Evolutionary conservation across 2,797 vertebrate species (phyloP).

Genomic region (Epinephelus malabaricus): DNA sequence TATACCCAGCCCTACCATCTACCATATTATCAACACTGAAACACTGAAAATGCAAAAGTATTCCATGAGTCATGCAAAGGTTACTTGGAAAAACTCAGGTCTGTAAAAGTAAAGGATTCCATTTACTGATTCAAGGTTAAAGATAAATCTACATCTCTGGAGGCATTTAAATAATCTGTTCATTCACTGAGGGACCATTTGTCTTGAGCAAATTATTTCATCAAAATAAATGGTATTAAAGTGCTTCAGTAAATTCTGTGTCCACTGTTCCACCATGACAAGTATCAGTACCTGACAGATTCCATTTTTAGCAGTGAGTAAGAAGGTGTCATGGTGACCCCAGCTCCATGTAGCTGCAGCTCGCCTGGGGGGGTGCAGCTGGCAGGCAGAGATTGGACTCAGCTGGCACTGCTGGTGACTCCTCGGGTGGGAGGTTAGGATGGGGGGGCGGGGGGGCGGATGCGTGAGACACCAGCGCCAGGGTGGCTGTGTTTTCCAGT

Average conservation of each 20-base stretch:
- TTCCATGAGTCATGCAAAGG: too few species aligned
- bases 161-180: not conserved
- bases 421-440: slow-evolving; percentile 42
- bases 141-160: not conserved
- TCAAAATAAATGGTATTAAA: not conserved
- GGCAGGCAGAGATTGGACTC: slow-evolving; percentile 76
- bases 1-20: too few species aligned
- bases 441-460: not conserved
- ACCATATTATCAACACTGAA: too few species aligned
- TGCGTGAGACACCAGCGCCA: slow-evolving; percentile 51
- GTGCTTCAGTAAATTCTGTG: not conserved
- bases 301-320: slow-evolving; percentile 61
- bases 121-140: not conserved
- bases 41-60: too few species aligned
- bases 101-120: too few species aligned
- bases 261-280: slow-evolving; percentile 20
- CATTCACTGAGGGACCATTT: not conserved
- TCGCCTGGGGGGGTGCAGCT: slow-evolving; percentile 66
- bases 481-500: slow-evolving; percentile 42
- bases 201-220: not conserved
- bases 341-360: slow-evolving; percentile 44
- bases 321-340: slow-evolving; percentile 69
- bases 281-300: slow-evolving; percentile 45
- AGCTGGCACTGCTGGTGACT: slow-evolving; percentile 71
- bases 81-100: too few species aligned